phyloP scores from a whole-genome alignment of 2,113 vertebrate genomes.

The Hippocampus barbouri region DNA sequence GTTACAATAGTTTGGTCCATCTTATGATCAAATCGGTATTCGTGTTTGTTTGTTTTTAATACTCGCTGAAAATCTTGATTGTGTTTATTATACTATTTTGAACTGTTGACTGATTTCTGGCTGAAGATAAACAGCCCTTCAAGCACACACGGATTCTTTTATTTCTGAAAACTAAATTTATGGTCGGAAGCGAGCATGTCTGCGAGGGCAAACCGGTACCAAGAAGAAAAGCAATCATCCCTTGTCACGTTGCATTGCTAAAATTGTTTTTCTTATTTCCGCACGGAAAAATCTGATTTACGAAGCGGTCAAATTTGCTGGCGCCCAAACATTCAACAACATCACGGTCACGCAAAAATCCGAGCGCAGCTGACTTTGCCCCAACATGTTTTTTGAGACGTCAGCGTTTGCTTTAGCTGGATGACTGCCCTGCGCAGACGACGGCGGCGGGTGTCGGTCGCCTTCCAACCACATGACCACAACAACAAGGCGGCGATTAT shows the following conservation, averaged over 20 bases:
- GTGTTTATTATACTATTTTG: too few relatives aligned
- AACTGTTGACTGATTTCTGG: too few relatives aligned
- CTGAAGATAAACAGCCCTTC: too few relatives aligned
- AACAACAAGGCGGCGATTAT: conserved; percentile 44
- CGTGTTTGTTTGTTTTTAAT: too few relatives aligned
- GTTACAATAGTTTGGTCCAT: too few relatives aligned
- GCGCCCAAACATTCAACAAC: neutral
- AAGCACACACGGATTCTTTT: too few relatives aligned
- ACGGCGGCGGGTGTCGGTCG: too few relatives aligned
- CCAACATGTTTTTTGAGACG: neutral
- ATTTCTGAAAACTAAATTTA: neutral
- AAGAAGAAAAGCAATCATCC: neutral
- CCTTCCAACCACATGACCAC: neutral
- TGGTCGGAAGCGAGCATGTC: neutral
- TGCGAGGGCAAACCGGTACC: neutral
- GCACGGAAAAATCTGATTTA: neutral
- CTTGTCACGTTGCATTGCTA: neutral
- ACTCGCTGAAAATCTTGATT: too few relatives aligned
- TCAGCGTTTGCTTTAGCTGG: neutral
- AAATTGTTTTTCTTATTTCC: neutral
- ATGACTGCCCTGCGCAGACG: neutral
- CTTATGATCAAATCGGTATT: too few relatives aligned
- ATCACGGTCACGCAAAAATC: neutral
- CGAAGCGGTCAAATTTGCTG: neutral
- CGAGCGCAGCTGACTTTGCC: neutral